A percentile compares a stretch with the other conserved stretches of the same genome.
These are phyloP conservation scores for Sebastes minor DNA, from an alignment of 2,797 vertebrate genomes.

Conservation along the genomic window DNA sequence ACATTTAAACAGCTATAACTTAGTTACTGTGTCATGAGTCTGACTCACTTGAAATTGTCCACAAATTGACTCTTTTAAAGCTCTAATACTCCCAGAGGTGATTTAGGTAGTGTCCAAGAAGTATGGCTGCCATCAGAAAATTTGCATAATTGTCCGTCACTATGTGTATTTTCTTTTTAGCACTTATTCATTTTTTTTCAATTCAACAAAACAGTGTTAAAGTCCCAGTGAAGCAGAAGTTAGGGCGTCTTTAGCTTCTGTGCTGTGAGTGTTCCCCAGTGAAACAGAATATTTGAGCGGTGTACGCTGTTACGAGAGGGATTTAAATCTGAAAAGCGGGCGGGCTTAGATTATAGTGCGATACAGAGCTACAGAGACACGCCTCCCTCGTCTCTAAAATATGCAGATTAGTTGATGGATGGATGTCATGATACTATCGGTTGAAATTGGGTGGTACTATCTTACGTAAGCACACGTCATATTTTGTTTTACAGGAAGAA, in stretches of 20 bases:
- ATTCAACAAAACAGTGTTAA: background rate
- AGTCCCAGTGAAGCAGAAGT: too few species aligned
- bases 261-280: too few species aligned
- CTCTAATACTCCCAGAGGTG: background rate
- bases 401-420: too few species aligned
- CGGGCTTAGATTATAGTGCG: too few species aligned
- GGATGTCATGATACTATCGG: too few species aligned
- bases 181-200: background rate
- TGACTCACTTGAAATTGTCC: background rate
- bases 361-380: too few species aligned
- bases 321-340: too few species aligned
- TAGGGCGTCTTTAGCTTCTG: too few species aligned
- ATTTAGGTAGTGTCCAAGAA: background rate
- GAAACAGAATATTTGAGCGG: accelerated
- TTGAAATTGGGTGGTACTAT: too few species aligned
- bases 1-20: background rate
- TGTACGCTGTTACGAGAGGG: too few species aligned
- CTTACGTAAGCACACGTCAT: too few species aligned
- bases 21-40: background rate
- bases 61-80: background rate
- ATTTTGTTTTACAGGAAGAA: too few species aligned
- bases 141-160: background rate
- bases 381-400: accelerated
- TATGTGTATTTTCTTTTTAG: background rate
- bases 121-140: background rate